Evolutionary conservation across 1,140 invertebrate genomes (phyloP).

Genomic region (Formica selysi): DNA sequence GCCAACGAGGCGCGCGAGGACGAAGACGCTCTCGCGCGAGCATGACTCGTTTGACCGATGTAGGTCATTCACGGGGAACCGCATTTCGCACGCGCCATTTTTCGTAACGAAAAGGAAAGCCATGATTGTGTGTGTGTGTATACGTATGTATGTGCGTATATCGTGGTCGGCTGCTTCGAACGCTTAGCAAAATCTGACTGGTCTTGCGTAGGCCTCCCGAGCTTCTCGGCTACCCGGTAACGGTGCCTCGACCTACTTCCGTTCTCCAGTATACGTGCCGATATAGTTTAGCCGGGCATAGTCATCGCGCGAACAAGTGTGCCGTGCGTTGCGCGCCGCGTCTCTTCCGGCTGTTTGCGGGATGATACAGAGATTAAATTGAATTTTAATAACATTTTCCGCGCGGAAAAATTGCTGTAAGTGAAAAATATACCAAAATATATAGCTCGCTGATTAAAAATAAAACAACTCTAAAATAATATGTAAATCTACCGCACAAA

Average conservation of each 20-base stretch:
- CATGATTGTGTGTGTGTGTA: constrained; percentile 51
- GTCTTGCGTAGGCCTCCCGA: constrained; percentile 77
- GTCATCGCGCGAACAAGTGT: constrained; percentile 67
- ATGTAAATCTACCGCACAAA: no score
- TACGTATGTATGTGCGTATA: no score
- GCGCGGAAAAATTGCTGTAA: not conserved
- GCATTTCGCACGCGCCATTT: constrained; percentile 86
- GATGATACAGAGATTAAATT: not conserved
- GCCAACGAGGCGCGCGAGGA: constrained; percentile 8
- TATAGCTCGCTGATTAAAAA: no score
- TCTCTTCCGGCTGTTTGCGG: constrained; percentile 22
- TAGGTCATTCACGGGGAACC: constrained; percentile 72
- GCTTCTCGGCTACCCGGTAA: constrained; percentile 76
- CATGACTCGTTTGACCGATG: constrained; percentile 66
- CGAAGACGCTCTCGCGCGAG: constrained; percentile 48
- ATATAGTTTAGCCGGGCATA: constrained; percentile 74
- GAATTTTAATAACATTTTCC: not conserved
- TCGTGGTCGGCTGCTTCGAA: constrained; percentile 4
- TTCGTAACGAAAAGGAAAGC: constrained; percentile 87
- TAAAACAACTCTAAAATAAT: no score
- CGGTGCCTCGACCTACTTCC: constrained; percentile 85
- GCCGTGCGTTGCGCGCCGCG: constrained; percentile 9
- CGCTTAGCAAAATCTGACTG: constrained; percentile 81
- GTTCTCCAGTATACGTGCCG: constrained; percentile 73
- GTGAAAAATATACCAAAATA: not conserved